A percentile compares a stretch with the other conserved stretches of the same genome.
Conservation (phyloP, 1,140 invertebrate genomes). For the Stegodyphus mimosarum region DNA sequence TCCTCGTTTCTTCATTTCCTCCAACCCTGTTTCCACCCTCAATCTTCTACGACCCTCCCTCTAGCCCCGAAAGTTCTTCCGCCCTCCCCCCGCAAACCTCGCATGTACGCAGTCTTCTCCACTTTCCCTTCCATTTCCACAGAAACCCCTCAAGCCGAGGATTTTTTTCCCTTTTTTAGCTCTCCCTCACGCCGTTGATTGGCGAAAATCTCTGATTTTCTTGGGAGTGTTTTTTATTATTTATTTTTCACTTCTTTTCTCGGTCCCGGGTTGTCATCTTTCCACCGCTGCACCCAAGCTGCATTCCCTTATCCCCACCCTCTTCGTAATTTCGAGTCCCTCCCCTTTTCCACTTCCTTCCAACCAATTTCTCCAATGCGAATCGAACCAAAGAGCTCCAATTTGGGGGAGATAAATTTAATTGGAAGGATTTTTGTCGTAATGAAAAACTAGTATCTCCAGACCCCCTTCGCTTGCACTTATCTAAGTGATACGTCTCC, state of each 20-base stretch:
- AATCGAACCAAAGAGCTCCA: slow-evolving; percentile 47
- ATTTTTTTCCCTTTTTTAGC: neutral
- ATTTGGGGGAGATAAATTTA: slow-evolving; percentile 59
- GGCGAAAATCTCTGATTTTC: slow-evolving; percentile 60
- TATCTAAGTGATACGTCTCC: slow-evolving; percentile 53
- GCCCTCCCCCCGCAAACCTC: neutral
- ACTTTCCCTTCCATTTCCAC: neutral
- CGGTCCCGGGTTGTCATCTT: slow-evolving; percentile 51
- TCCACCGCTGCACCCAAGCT: slow-evolving; percentile 22
- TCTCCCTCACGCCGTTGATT: slow-evolving; percentile 46
- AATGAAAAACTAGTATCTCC: slow-evolving; percentile 58
- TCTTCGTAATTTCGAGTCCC: neutral
- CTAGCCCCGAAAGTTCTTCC: neutral
- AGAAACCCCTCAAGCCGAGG: slow-evolving; percentile 8
- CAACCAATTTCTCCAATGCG: slow-evolving; percentile 57
- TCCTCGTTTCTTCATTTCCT: slow-evolving; percentile 57
- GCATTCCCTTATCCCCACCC: slow-evolving; percentile 17
- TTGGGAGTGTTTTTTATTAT: slow-evolving; percentile 53
- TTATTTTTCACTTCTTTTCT: slow-evolving; percentile 21
- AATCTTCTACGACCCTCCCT: slow-evolving; percentile 19
- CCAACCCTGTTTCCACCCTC: slow-evolving; percentile 30
- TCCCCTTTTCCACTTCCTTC: slow-evolving; percentile 35
- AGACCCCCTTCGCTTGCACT: slow-evolving; percentile 22
- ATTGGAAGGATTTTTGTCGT: slow-evolving; percentile 56
- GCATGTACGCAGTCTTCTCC: slow-evolving; percentile 15